Evolutionary conservation across 1,140 invertebrate species (phyloP), one percentile per base, ranked within the genome.

Genomic region (Ctenoplectra terminalis): DNA sequence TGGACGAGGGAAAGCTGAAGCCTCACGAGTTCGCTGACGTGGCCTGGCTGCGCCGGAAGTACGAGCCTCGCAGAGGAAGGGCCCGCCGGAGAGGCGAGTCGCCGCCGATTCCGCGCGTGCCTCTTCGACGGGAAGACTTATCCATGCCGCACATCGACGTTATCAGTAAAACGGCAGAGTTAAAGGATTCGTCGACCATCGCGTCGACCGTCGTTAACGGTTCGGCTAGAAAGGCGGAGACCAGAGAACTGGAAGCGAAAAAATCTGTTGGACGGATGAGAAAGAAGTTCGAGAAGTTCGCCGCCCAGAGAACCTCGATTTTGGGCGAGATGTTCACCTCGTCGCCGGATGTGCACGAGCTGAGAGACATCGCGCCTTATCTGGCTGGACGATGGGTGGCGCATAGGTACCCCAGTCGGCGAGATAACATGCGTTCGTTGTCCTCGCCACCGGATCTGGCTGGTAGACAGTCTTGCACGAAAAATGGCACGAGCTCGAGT

Each of bases 91-190:
- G 94, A 69, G 94, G 94, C 40, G 92, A 93, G 34, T 93, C 95
- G 20, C 95, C 95, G 15, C 96, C 96, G 0, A 95, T 96, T 48
- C 94, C 95, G 0, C 94, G 95, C n/a, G 91, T 95, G 23, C 96
- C 96, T 37, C 91, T 96, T 40, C 93, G 95, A n/a, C 93, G 94
- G 2, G 96, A 96, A 56, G 96, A 97, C 88, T 94, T 97, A 7
- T 95, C 95, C 63, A 97, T 98, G 97, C 97, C 97, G 0, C 97
- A 97, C 88, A 98, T 98, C 50, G 97, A 98, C 89, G 96, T 98
- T 2, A 98, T 98, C 83, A 97, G 97, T 88, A 97, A 97, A 92
- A 95, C 96, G 34, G 97, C 96, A 0, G 95, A 95, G 7, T 91
- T 98, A 52, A 95, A 96, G 58, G 94, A 94, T 23, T 93, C 94